phyloP scores from a whole-genome alignment of 2,888 invertebrate species.

The Caenorhabditis sulstoni region DNA sequence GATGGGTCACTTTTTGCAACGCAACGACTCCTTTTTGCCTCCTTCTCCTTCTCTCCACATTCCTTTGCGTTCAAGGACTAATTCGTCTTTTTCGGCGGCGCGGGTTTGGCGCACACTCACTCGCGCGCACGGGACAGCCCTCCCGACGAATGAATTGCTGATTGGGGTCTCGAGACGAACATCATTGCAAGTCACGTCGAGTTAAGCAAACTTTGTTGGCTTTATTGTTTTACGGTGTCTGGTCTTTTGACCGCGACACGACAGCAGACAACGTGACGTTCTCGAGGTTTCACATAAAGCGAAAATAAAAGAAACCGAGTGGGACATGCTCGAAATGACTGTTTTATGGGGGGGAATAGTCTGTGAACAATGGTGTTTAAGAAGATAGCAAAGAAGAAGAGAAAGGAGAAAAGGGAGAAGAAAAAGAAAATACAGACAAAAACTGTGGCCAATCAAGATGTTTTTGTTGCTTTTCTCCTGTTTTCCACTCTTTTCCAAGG shows the following conservation, averaged over 20 bases:
- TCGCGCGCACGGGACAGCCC: background rate
- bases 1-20: slow-evolving; percentile 34
- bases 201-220: no score
- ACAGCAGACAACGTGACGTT: no score
- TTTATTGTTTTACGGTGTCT: no score
- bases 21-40: slow-evolving; percentile 1
- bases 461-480: slow-evolving; percentile 1
- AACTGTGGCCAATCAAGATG: slow-evolving; percentile 3
- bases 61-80: slow-evolving; percentile 36
- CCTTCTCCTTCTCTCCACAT: background rate
- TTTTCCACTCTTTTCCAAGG: background rate
- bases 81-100: slow-evolving; percentile 5
- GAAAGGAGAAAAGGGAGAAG: background rate
- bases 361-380: background rate
- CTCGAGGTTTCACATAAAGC: no score
- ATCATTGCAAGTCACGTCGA: background rate
- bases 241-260: no score
- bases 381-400: background rate
- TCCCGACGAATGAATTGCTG: slow-evolving; percentile 22
- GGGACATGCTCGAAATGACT: no score
- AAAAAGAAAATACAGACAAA: slow-evolving; percentile 1
- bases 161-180: slow-evolving; percentile 35
- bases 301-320: no score
- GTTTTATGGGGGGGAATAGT: background rate
- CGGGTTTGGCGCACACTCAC: background rate